Evolutionary conservation across 2,797 vertebrate species (phyloP), one percentile per base, ranked within the genome.

Genomic region (Parotocinclus haroldoi): DNA sequence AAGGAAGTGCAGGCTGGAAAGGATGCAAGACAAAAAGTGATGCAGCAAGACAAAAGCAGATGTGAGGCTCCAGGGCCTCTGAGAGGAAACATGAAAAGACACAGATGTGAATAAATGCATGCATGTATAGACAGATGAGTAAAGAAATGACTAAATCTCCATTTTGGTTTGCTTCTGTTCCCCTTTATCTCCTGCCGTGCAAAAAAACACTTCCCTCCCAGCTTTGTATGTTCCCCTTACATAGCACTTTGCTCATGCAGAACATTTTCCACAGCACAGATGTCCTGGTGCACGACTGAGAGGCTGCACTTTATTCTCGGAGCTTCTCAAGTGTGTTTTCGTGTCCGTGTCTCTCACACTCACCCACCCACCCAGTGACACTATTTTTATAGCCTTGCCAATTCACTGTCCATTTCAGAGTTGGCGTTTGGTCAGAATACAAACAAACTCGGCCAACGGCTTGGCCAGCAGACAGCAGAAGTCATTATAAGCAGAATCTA

Each of bases 321-420:
- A 71, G 45, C 45, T 46, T 46, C 45, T 46, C 45, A 46, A 46
- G 49, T 60, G 8, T 52, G 44, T 51, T 18, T 58, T 9, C 58
- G 9, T 45, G 39, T 58, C 59, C 27, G 27, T 54, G 60, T 74
- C 61, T 69, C 72, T 69, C 66, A 60, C 72, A 50, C 62, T 74
- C 72, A 64, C 72, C 57, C 72, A 64, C 72, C 57, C 72, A 60
- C 72, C 56, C 72, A 27, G 55, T 42, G 55, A 50, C 72, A 64
- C 66, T 68, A 69, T 74, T 69, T 74, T 66, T 66, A 69, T 52
- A 56, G 66, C 67, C 57, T 58, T 74, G 56, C 60, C 72, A 60
- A 58, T 66, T 68, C 56, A 60, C 9, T 69, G 62, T 62, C 52
- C 67, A 27, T 69, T 69, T 68, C 66, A 72, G 70, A 50, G 52